phyloP scores from a whole-genome alignment of 2,888 invertebrate genomes.

The Gastrophysa polygoni region DNA sequence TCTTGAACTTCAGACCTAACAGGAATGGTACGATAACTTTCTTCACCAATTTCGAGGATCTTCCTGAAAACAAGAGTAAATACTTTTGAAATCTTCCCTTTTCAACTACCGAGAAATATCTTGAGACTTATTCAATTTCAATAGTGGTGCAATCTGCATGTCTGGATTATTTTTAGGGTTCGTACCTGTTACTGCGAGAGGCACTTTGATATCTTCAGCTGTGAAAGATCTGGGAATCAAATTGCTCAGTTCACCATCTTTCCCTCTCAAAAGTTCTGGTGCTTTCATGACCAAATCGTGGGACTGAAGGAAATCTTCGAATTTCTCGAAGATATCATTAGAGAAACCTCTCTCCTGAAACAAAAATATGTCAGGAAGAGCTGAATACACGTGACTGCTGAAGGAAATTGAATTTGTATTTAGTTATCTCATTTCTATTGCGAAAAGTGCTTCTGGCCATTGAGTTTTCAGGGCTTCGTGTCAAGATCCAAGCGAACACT shows the following conservation, averaged over 20 bases:
- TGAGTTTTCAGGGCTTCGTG: no score
- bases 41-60: constrained; percentile 71
- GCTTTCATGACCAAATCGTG: constrained; percentile 78
- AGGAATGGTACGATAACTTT: constrained; percentile 86
- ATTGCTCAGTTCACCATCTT: constrained; percentile 63
- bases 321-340: constrained; percentile 70
- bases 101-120: constrained; percentile 69
- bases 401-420: no score
- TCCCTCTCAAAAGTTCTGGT: constrained; percentile 65
- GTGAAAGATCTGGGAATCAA: constrained; percentile 71
- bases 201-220: constrained; percentile 72
- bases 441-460: no score
- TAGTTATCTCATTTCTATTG: no score
- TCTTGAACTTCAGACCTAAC: constrained; percentile 84
- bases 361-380: no score
- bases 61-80: no score
- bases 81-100: no score
- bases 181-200: constrained; percentile 66
- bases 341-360: constrained; percentile 63
- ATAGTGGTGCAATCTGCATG: no score
- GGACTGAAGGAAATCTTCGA: constrained; percentile 76
- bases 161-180: no score
- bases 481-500: no score
- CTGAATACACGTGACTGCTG: no score
- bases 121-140: background rate